A percentile compares a stretch with the other conserved stretches of the same genome.
Conservation (phyloP, 2,113 vertebrate genomes). For the Sorex araneus region DNA sequence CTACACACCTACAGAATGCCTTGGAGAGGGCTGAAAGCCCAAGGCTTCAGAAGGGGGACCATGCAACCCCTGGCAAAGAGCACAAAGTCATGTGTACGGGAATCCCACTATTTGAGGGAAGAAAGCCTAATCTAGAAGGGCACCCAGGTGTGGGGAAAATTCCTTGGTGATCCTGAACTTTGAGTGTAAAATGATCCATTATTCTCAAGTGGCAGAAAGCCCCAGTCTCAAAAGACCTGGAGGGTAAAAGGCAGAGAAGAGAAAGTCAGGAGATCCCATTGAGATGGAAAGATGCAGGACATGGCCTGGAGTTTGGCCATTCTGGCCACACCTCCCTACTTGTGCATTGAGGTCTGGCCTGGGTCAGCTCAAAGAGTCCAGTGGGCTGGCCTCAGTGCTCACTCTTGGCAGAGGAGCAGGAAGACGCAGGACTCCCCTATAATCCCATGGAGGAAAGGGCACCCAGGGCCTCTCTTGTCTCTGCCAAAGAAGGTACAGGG, state of each 20-base stretch:
- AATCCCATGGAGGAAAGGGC: neutral
- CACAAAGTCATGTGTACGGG: neutral
- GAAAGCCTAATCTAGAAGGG: neutral
- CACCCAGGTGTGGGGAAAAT: neutral
- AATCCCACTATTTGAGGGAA: neutral
- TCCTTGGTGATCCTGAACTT: neutral
- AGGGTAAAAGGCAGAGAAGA: neutral
- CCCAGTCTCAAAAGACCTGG: neutral
- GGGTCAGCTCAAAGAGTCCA: neutral
- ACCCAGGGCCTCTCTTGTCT: neutral
- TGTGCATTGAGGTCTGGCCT: neutral
- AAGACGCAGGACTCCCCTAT: neutral
- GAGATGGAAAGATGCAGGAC: too few species aligned
- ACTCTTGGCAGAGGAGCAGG: neutral
- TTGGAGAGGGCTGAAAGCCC: neutral
- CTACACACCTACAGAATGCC: neutral
- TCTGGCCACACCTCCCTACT: too few species aligned
- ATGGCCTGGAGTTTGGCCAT: too few species aligned
- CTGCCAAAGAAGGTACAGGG: too few species aligned
- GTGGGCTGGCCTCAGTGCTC: neutral
- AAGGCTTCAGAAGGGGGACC: neutral
- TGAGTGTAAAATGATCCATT: neutral
- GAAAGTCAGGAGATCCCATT: too few species aligned
- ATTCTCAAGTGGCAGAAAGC: slow-evolving; percentile 5
- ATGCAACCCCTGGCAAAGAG: neutral